phyloP scores from a whole-genome alignment of 2,113 vertebrate species.

The Castor canadensis region DNA sequence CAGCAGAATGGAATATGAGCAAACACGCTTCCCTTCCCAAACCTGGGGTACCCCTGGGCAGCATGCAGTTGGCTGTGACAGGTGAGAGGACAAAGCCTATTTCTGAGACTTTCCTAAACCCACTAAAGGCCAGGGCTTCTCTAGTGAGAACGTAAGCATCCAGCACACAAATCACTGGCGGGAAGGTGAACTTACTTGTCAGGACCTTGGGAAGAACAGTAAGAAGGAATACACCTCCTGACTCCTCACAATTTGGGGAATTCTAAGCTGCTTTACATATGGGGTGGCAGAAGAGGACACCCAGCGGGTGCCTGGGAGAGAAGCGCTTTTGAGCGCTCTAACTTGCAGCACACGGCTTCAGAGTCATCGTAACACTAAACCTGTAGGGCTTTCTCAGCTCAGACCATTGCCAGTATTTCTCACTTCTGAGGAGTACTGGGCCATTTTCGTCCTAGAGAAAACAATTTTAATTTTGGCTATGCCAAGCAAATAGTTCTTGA shows the following conservation, averaged over 20 bases:
- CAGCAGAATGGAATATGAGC: neutral
- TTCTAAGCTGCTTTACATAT: neutral
- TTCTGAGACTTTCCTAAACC: neutral
- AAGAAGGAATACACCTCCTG: neutral
- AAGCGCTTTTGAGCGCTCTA: neutral
- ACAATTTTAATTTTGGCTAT: neutral
- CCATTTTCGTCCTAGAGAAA: neutral
- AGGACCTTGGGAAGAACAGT: neutral
- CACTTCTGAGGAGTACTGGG: neutral
- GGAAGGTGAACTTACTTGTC: neutral
- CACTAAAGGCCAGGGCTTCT: neutral
- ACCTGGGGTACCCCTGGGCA: neutral
- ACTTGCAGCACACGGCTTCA: neutral
- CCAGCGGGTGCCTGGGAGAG: neutral
- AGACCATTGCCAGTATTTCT: neutral
- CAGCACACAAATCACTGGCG: neutral
- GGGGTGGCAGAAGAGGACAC: neutral
- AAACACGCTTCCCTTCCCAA: neutral
- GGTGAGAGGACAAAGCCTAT: neutral
- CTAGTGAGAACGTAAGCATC: neutral
- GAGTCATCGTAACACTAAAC: neutral
- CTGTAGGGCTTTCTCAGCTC: neutral
- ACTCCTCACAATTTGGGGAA: neutral
- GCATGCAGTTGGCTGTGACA: neutral
- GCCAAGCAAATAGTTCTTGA: no score